Evolutionary conservation across 1,140 invertebrate species (phyloP), one percentile per base, ranked within the genome.

Genomic region (Drosophila ercepeae): DNA sequence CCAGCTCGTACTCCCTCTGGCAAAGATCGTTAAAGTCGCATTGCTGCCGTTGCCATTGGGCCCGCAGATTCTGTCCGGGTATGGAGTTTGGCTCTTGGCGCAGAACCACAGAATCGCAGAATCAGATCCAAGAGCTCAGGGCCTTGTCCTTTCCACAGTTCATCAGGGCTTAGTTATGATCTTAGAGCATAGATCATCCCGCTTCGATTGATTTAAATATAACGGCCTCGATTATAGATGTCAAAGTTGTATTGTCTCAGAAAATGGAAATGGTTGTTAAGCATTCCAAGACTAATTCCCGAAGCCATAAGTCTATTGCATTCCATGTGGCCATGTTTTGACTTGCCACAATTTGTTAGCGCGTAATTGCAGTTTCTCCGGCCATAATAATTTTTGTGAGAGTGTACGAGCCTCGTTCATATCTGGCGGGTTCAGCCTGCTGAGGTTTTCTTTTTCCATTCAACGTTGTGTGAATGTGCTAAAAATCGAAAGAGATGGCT

Each of bases 1-100:
- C 70, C 76, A 54, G 25, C 54, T 27, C 2, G 14, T 14, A 27
- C 14, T 27, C 57, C 55, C 59, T 58, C 67, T 53, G 59, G 59
- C 71, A 81, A 77, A 86, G 81, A 76, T 86, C 81, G 68, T 81
- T 88, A 74, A 81, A 75, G 69, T 67, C 71, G 46, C 57, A 39
- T 41, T 6, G 67, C 54, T 53, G 77, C 60, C 34, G 51, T 39
- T 59, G 63, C 52, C 61, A 36, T 21, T 58, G 60, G 51, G 51
- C 59, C 52, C 51, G 36, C 48, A 42, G 73, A 50, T 50, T 59
- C 51, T 18, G 32, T 14, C 29, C 57, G 6, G 36, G 32, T n/a
- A n/a, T n/a, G n/a, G n/a, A n/a, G n/a, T n/a, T 21, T 21, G 21
- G 21, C 2, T 21, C 21, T 21, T 21, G 4, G n/a, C n/a, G n/a